Conservation (phyloP, 2,888 invertebrate genomes). For the Carpatolechia fugitivella region DNA sequence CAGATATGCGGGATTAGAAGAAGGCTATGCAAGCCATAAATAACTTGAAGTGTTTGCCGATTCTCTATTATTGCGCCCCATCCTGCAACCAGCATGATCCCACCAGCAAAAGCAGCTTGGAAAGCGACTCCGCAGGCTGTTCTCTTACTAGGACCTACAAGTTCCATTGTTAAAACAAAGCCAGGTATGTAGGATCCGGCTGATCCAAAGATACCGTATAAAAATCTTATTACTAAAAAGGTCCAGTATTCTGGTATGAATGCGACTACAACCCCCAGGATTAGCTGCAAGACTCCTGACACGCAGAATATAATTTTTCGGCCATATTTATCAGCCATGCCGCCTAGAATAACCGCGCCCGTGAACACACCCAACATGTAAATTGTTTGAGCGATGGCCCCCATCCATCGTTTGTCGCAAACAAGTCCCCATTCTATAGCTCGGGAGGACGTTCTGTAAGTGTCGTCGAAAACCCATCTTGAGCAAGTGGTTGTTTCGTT, state of each 20-base stretch:
- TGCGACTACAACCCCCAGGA: constrained; percentile 86
- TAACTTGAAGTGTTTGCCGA: constrained; percentile 85
- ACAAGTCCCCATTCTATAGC: constrained; percentile 91
- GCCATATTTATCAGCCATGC: constrained; percentile 90
- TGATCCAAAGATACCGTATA: constrained; percentile 90
- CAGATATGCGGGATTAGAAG: constrained; percentile 89
- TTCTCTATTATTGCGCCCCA: constrained; percentile 90
- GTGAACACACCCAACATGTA: constrained; percentile 93
- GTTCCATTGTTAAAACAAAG: constrained; percentile 88
- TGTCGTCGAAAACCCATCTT: constrained; percentile 85
- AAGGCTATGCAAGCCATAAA: constrained; percentile 87
- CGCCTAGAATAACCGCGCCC: constrained; percentile 89
- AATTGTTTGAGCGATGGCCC: constrained; percentile 86
- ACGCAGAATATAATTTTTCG: constrained; percentile 90
- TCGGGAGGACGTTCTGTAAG: constrained; percentile 85
- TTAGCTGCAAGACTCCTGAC: constrained; percentile 86
- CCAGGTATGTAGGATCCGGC: constrained; percentile 87
- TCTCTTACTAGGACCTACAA: constrained; percentile 88
- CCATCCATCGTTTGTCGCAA: constrained; percentile 89
- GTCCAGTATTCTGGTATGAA: constrained; percentile 88
- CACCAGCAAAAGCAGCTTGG: constrained; percentile 87
- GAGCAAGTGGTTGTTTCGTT: constrained; percentile 57
- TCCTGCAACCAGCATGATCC: constrained; percentile 89
- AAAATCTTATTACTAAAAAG: constrained; percentile 82
- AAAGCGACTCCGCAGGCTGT: constrained; percentile 90